Conservation (phyloP, 2,113 vertebrate genomes). For the Beaufortia kweichowensis region DNA sequence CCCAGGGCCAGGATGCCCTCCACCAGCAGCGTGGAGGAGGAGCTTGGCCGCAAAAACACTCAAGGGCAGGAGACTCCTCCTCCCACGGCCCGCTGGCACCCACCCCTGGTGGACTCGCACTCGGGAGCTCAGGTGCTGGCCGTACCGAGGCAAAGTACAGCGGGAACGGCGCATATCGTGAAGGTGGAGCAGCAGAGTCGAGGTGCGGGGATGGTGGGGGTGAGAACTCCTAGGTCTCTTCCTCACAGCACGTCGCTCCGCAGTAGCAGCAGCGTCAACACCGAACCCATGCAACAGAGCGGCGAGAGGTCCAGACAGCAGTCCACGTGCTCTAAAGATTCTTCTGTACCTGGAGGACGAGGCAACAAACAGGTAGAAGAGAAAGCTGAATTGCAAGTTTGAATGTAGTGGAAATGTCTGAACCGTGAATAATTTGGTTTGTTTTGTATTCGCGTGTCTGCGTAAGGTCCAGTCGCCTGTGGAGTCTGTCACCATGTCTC, state of each 20-base stretch:
- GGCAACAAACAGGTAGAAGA: slow-evolving; percentile 65
- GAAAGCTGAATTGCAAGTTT: not conserved
- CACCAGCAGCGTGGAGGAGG: slow-evolving; percentile 85
- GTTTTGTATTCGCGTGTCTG: not conserved
- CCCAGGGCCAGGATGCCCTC: slow-evolving; percentile 77
- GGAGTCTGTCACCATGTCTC: slow-evolving; percentile 90
- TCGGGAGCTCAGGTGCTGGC: slow-evolving; percentile 70
- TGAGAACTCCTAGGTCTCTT: slow-evolving; percentile 72
- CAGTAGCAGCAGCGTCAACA: slow-evolving; percentile 81
- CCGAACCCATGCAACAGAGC: slow-evolving; percentile 65
- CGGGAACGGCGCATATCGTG: slow-evolving; percentile 84
- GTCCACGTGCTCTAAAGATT: slow-evolving; percentile 79
- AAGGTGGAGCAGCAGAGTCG: slow-evolving; percentile 82
- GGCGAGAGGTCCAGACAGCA: slow-evolving; percentile 77
- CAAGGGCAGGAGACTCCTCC: slow-evolving; percentile 76
- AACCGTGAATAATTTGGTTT: not conserved
- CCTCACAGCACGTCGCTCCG: slow-evolving; percentile 80
- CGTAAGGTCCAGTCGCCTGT: slow-evolving; percentile 84
- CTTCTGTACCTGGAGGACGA: slow-evolving; percentile 79
- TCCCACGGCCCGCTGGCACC: slow-evolving; percentile 43
- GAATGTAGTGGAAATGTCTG: not conserved
- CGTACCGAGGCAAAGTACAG: slow-evolving; percentile 82
- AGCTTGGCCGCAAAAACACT: slow-evolving; percentile 76
- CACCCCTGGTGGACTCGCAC: slow-evolving; percentile 46
- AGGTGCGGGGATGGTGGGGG: slow-evolving; percentile 51